Evolutionary conservation across 2,113 vertebrate species (phyloP).

Genomic region (Hemicordylus capensis): DNA sequence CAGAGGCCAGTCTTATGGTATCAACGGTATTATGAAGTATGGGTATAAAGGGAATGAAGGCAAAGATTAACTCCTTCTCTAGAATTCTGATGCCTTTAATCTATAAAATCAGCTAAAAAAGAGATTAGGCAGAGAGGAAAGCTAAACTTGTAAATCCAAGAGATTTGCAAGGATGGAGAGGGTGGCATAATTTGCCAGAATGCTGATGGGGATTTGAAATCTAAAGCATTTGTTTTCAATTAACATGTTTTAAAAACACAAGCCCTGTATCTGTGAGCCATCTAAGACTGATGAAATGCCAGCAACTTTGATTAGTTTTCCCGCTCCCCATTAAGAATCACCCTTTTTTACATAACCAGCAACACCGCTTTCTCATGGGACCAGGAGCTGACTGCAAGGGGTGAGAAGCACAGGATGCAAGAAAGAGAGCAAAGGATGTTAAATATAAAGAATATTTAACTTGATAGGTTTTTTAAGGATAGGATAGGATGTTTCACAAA

Average conservation of each 20-base stretch:
- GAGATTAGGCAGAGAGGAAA: slow-evolving; percentile 5
- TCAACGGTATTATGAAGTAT: not conserved
- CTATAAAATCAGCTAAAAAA: slow-evolving; percentile 2
- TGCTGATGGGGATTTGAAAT: slow-evolving; percentile 2
- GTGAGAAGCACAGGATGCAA: not conserved
- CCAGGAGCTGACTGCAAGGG: not conserved
- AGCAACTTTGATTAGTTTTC: slow-evolving; percentile 6
- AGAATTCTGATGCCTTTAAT: slow-evolving; percentile 10
- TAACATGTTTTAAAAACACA: not conserved
- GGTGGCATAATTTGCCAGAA: not conserved
- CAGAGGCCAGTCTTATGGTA: not conserved
- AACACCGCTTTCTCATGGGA: not conserved
- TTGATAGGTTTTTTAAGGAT: not conserved
- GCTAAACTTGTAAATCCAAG: slow-evolving; percentile 17
- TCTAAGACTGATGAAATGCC: slow-evolving; percentile 5
- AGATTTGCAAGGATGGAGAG: slow-evolving; percentile 8
- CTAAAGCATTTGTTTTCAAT: slow-evolving; percentile 2
- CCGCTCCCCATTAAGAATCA: not conserved
- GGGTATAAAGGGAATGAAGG: not conserved
- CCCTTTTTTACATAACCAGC: not conserved
- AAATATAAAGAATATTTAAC: too few relatives aligned
- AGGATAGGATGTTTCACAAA: too few relatives aligned
- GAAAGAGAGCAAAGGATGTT: not conserved
- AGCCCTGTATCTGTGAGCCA: not conserved
- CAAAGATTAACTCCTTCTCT: slow-evolving; percentile 7